Evolutionary conservation across 2,797 vertebrate species (phyloP).

Genomic region (Xenopus petersii): DNA sequence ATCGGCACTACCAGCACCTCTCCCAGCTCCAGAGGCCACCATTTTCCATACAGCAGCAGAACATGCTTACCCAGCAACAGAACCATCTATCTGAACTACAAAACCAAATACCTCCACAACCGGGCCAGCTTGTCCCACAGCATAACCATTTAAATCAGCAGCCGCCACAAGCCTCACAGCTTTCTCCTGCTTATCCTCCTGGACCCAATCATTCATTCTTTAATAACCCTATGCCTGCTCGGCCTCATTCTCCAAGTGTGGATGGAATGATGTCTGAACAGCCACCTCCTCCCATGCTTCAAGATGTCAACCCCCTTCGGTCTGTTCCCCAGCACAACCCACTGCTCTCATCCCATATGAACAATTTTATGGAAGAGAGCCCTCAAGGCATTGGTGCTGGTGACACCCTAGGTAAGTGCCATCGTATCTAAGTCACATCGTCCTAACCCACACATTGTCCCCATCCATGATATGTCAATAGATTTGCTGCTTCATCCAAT

Average conservation of each 20-base stretch:
- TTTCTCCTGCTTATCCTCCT: slow-evolving; percentile 69
- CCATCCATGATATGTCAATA: no score
- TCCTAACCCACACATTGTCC: no score
- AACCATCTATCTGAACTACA: slow-evolving; percentile 69
- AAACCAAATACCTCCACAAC: slow-evolving; percentile 73
- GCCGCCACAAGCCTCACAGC: slow-evolving; percentile 65
- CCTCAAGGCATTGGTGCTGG: slow-evolving; percentile 75
- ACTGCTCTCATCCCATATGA: slow-evolving; percentile 79
- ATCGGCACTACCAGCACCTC: slow-evolving; percentile 73
- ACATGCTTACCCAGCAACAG: slow-evolving; percentile 72
- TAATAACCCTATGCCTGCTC: slow-evolving; percentile 76
- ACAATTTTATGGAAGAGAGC: slow-evolving; percentile 87
- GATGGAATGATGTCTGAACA: slow-evolving; percentile 74
- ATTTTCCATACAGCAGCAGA: slow-evolving; percentile 76
- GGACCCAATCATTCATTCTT: slow-evolving; percentile 80
- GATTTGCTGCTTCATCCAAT: no score
- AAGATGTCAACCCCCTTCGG: slow-evolving; percentile 78
- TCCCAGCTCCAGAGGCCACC: slow-evolving; percentile 81
- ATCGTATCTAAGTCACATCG: background rate
- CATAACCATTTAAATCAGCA: slow-evolving; percentile 70
- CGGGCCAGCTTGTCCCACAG: slow-evolving; percentile 68
- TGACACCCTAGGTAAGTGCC: slow-evolving; percentile 83
- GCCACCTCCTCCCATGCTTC: slow-evolving; percentile 67
- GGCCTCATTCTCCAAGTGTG: slow-evolving; percentile 82
- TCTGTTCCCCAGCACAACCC: slow-evolving; percentile 75